Base-by-base conservation (phyloP, 37 sponge, comb jelly and placozoan genomes). In the Tethya wilhelma region DNA sequence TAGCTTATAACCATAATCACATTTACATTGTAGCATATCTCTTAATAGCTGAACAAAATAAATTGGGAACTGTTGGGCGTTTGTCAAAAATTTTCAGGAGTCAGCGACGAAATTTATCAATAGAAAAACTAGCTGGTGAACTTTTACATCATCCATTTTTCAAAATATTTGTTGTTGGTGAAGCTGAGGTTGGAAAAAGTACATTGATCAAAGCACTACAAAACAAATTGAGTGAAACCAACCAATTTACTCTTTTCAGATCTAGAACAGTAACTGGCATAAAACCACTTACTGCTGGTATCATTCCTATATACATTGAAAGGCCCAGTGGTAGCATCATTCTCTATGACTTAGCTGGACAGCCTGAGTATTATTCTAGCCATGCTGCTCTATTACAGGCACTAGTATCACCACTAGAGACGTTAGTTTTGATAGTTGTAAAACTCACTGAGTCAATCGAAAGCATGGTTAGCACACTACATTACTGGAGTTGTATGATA, bases 311-410 rank as follows among this genome's bases (percentile, higher is more conserved):
- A 43, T 20, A 58, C 28, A 14, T 66, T 34, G 39, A 64, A 14
- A 74, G 75, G 28, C 53, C 53, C 20, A 44, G 67, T 3, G 84
- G 84, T 20, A 37, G 59, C 6, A 43, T 83, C 1, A 7, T 75
- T 36, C n/a, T 83, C 38, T 83, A 44, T 62, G 84, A 83, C 46
- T 83, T 83, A 66, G 84, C 84, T n/a, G 84, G 84, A 4, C 69
- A 83, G 23, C 38, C 34, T 29, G 82, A 82, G 26, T 82, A 82
- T 64, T 72, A 82, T 65, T 37, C 70, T 5, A 59, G 64, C 36
- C 82, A 82, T 29, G 43, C 73, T 32, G 73, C 68, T 9, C 31
- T 82, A 33, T 29, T 82, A 20, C 73, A 82, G n/a, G n/a, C 53
- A 49, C 66, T 64, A 19, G 66, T 32, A 19, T 64, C 66, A 30